Evolutionary conservation across 2,888 invertebrate genomes (phyloP).

Genomic region (Arge pagana): DNA sequence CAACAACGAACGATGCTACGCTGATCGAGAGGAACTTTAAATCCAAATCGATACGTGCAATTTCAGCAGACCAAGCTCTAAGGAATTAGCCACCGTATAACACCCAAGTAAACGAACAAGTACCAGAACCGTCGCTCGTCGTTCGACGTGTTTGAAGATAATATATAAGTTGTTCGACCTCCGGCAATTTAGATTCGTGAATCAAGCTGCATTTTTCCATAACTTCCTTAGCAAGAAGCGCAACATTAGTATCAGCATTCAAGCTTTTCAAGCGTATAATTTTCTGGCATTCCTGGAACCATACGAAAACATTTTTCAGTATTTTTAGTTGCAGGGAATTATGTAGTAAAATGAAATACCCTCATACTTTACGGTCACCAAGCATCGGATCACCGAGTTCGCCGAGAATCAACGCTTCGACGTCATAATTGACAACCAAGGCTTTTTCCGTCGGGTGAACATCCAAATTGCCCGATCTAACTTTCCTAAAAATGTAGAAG

Average conservation of each 20-base stretch:
- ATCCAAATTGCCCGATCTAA: slow-evolving; percentile 79
- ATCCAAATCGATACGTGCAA: no score
- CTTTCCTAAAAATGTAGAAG: slow-evolving; percentile 61
- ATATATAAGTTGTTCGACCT: slow-evolving; percentile 86
- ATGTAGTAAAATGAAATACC: slow-evolving; percentile 21
- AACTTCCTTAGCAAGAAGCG: slow-evolving; percentile 79
- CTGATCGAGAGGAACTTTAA: no score
- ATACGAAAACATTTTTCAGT: neutral
- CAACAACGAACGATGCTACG: no score
- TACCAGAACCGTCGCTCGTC: slow-evolving; percentile 47
- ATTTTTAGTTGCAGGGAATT: neutral
- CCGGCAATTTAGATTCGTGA: slow-evolving; percentile 77
- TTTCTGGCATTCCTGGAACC: slow-evolving; percentile 73
- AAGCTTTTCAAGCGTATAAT: slow-evolving; percentile 81
- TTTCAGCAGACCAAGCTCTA: no score
- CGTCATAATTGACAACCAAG: slow-evolving; percentile 82
- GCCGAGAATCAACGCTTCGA: slow-evolving; percentile 83
- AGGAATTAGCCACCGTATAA: no score
- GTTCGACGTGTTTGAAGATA: slow-evolving; percentile 80
- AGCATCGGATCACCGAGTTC: slow-evolving; percentile 80
- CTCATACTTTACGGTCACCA: slow-evolving; percentile 76
- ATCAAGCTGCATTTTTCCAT: slow-evolving; percentile 85
- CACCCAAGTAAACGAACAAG: neutral
- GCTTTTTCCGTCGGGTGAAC: slow-evolving; percentile 89
- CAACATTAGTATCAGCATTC: slow-evolving; percentile 78